Evolutionary conservation across 2,888 invertebrate genomes (phyloP).

Genomic region (Nemotelus pantherinus): DNA sequence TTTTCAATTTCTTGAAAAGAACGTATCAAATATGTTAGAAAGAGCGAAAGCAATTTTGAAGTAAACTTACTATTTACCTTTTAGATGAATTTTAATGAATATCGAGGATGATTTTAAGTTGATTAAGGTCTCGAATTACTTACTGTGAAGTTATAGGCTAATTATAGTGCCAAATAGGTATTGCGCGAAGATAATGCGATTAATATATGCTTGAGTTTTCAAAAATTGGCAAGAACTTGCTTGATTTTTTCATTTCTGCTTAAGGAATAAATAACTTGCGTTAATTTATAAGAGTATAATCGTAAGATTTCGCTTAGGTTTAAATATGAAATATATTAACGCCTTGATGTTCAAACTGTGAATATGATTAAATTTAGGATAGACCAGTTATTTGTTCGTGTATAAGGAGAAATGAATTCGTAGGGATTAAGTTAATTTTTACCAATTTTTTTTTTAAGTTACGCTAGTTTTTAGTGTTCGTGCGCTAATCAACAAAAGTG

Average conservation of each 20-base stretch:
- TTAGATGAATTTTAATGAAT: not conserved
- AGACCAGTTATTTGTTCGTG: slow-evolving; percentile 27
- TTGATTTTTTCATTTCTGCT: slow-evolving; percentile 4
- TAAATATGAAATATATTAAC: slow-evolving; percentile 29
- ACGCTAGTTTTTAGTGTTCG: too few species aligned
- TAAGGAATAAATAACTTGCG: slow-evolving; percentile 28
- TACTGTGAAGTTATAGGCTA: not conserved
- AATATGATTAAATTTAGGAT: slow-evolving; percentile 29
- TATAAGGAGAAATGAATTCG: slow-evolving; percentile 4
- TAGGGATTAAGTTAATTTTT: too few species aligned
- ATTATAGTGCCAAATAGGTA: slow-evolving; percentile 25
- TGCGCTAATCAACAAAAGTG: too few species aligned
- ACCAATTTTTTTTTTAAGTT: not conserved
- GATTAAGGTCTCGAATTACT: slow-evolving; percentile 9
- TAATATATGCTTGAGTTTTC: not conserved
- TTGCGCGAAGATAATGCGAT: not conserved
- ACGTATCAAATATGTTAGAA: not conserved
- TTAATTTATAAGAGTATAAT: slow-evolving; percentile 23
- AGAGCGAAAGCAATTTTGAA: slow-evolving; percentile 16
- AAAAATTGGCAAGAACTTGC: not conserved
- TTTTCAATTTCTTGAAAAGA: not conserved
- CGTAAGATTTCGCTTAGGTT: slow-evolving; percentile 12
- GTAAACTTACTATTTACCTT: not conserved
- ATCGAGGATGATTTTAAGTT: slow-evolving; percentile 13
- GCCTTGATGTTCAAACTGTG: slow-evolving; percentile 41